Evolutionary conservation across 2,113 vertebrate genomes (phyloP).

Genomic region (Scopus umbretta): DNA sequence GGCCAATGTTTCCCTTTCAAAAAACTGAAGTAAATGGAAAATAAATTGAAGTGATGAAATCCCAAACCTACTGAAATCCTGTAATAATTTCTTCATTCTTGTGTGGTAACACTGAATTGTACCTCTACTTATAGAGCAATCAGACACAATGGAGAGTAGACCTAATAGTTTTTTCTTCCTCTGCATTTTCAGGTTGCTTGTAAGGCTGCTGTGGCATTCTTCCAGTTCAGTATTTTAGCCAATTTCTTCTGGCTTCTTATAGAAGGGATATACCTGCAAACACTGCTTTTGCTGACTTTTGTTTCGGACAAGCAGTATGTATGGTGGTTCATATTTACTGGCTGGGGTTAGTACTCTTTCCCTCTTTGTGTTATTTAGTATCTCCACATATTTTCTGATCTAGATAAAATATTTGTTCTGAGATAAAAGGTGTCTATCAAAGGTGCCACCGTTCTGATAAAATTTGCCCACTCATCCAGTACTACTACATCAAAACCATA

Average conservation of each 20-base stretch:
- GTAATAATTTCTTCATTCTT: not conserved
- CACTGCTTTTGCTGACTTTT: conserved; percentile 83
- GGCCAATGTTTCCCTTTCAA: not conserved
- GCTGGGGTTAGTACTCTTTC: conserved; percentile 81
- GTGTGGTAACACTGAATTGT: not conserved
- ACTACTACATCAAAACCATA: not conserved
- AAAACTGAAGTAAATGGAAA: not conserved
- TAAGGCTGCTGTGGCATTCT: conserved; percentile 83
- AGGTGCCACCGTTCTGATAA: not conserved
- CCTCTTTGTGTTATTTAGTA: accelerated
- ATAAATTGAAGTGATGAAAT: not conserved
- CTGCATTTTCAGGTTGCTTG: conserved; percentile 71
- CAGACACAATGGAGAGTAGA: not conserved
- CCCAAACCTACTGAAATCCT: not conserved
- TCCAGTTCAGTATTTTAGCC: conserved; percentile 88
- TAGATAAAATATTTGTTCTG: not conserved
- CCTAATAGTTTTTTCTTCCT: not conserved
- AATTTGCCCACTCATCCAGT: accelerated
- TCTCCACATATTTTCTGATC: not conserved
- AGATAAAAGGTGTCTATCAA: not conserved
- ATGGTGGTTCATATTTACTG: conserved; percentile 86
- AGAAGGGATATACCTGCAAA: conserved; percentile 89
- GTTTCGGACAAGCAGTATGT: conserved; percentile 86
- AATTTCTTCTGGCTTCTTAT: conserved; percentile 92
- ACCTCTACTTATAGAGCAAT: not conserved